Evolutionary conservation across 92 coral and sea anemone genomes (phyloP).

Genomic region (Bergia sp.): DNA sequence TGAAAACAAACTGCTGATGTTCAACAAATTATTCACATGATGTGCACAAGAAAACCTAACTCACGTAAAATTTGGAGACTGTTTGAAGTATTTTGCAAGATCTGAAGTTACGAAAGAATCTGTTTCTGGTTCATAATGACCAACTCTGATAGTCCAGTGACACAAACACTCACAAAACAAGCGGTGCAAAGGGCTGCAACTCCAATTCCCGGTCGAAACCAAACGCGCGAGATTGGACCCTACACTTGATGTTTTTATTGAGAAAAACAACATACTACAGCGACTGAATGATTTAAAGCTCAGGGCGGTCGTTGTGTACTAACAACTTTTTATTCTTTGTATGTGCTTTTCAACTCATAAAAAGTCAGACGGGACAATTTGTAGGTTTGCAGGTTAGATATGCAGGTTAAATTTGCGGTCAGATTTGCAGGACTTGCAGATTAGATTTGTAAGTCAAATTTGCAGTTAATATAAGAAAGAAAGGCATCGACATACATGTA

Average conservation of each 20-base stretch:
- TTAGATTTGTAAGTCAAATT: conserved; percentile 8
- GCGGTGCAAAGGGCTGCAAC: background rate
- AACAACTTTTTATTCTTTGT: conserved; percentile 2
- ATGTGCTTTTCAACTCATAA: conserved; percentile 9
- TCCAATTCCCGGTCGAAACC: background rate
- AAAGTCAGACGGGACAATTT: background rate
- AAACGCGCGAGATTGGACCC: conserved; percentile 27
- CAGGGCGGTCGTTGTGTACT: conserved; percentile 11
- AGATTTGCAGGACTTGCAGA: conserved; percentile 12
- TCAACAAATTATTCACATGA: conserved; percentile 11
- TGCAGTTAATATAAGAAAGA: conserved; percentile 1
- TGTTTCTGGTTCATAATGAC: conserved; percentile 8
- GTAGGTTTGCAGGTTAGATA: conserved; percentile 11
- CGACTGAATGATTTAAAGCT: conserved; percentile 1
- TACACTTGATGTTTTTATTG: conserved; percentile 2
- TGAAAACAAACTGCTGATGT: background rate
- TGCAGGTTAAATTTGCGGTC: conserved; percentile 7
- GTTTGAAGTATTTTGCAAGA: conserved; percentile 5
- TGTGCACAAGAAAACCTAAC: conserved; percentile 11
- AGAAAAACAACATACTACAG: conserved; percentile 4
- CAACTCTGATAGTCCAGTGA: background rate
- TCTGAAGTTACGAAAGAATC: conserved; percentile 4
- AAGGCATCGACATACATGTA: conserved; percentile 8
- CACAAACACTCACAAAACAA: background rate
- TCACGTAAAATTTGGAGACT: conserved; percentile 10